A percentile compares a stretch with the other conserved stretches of the same genome.
Conservation (phyloP, 2,113 vertebrate species). For the Gymnarchus niloticus region DNA sequence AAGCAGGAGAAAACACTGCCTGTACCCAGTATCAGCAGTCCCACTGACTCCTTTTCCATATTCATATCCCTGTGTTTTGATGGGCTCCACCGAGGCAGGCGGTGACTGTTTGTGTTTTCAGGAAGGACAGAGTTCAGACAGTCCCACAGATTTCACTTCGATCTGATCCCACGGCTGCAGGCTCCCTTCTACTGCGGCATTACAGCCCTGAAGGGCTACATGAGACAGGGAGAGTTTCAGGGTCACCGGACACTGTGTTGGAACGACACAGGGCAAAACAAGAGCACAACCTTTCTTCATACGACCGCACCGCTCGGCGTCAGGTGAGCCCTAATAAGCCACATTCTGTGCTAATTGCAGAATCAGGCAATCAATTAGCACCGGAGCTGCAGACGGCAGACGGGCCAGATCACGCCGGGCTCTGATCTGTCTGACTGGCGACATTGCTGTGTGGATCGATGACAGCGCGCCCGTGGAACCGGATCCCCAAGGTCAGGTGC, state of each 20-base stretch:
- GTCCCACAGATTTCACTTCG: background rate
- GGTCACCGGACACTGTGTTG: background rate
- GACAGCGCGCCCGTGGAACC: conserved; percentile 44
- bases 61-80: background rate
- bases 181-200: background rate
- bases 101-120: background rate
- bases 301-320: background rate
- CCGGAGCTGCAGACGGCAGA: conserved; percentile 19
- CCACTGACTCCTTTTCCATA: background rate
- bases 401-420: conserved; percentile 22
- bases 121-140: background rate
- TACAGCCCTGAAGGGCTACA: background rate
- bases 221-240: background rate
- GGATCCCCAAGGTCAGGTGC: conserved; percentile 42
- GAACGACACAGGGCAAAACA: background rate
- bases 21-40: background rate
- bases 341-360: background rate
- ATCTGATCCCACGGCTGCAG: background rate
- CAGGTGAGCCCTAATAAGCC: background rate
- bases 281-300: background rate
- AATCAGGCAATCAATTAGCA: conserved; percentile 24
- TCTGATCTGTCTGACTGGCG: conserved; percentile 41
- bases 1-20: background rate
- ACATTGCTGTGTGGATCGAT: conserved; percentile 42
- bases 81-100: background rate